Conservation (phyloP, 2,113 vertebrate species). For the Notiomystis cincta region DNA sequence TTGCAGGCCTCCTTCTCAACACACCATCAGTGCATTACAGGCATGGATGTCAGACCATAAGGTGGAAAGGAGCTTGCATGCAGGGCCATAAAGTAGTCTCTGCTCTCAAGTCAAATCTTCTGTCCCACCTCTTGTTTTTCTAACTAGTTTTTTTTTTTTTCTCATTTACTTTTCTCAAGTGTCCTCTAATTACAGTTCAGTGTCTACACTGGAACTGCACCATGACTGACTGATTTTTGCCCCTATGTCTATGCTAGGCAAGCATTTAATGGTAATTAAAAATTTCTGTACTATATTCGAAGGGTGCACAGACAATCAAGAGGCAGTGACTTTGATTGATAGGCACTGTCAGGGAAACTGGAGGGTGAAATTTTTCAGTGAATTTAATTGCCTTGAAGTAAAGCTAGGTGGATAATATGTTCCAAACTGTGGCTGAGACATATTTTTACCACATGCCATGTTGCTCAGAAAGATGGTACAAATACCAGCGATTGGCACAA, state of each 20-base stretch:
- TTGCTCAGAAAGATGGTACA: conserved; percentile 30
- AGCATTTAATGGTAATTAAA: conserved; percentile 71
- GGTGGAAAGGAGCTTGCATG: not conserved
- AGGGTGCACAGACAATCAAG: conserved; percentile 56
- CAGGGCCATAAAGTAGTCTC: not conserved
- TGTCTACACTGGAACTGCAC: not conserved
- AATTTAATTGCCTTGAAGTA: conserved; percentile 58
- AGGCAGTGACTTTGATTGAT: conserved; percentile 67
- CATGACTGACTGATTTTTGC: conserved; percentile 32
- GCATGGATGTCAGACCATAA: not conserved
- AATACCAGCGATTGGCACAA: conserved; percentile 17
- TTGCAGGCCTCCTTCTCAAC: not conserved
- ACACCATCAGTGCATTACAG: not conserved
- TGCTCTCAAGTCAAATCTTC: not conserved
- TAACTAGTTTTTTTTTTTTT: conserved; percentile 12
- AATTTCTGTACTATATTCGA: conserved; percentile 54
- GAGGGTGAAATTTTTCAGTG: conserved; percentile 37
- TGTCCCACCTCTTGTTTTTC: not conserved
- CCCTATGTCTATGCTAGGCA: conserved; percentile 31
- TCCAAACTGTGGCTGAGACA: conserved; percentile 17
- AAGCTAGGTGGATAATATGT: conserved; percentile 30
- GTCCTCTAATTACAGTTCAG: conserved; percentile 53
- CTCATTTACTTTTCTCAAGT: conserved; percentile 2
- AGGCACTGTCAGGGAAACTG: conserved; percentile 49
- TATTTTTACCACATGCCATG: conserved; percentile 47